Evolutionary conservation across 2,888 invertebrate genomes (phyloP), one percentile per base, ranked within the genome.

Genomic region (Thera obeliscata): DNA sequence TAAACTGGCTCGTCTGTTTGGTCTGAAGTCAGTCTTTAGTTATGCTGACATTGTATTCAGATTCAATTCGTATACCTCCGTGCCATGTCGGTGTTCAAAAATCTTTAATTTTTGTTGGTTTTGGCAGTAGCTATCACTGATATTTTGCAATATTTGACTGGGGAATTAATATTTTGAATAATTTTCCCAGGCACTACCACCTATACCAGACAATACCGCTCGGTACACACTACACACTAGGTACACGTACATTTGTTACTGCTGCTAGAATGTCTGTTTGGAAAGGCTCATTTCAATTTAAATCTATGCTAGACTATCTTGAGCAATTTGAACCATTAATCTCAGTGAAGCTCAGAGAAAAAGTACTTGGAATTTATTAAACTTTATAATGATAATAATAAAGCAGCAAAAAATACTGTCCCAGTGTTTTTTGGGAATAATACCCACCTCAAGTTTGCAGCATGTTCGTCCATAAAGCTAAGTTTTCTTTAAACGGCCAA

Each of bases 31-130:
- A 84, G 85, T 87, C 83, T 87, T 85, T 86, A 86, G 86, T 85
- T 84, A 87, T 87, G 86, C 88, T 85, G 87, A 85, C 87, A 84
- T 87, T 85, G 86, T 86, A 85, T 85, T 87, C 85, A 83, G 82
- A 87, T 87, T 84, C 84, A 85, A 87, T 88, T 87, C 83, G 82
- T 77, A 79, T 82, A 80, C 81, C 76, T 76, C 77, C 80, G 72
- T 77, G 81, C 80, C 81, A 79, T 43, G 54, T 61, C 22, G 43
- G 35, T 61, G 85, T 82, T 83, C 74, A 73, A 81, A 79, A 82
- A 80, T 81, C 79, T 81, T 79, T 78, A 78, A 74, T 79, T 85
- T 86, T 83, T 79, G 78, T 82, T 79, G 76, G 74, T 69, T 57
- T 52, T 41, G 38, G 56, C 9, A 46, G 7, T 46, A 46, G 43